Evolutionary conservation across 2,888 invertebrate species (phyloP), one percentile per base, ranked within the genome.

Genomic region (Caenorhabditis sulstoni): DNA sequence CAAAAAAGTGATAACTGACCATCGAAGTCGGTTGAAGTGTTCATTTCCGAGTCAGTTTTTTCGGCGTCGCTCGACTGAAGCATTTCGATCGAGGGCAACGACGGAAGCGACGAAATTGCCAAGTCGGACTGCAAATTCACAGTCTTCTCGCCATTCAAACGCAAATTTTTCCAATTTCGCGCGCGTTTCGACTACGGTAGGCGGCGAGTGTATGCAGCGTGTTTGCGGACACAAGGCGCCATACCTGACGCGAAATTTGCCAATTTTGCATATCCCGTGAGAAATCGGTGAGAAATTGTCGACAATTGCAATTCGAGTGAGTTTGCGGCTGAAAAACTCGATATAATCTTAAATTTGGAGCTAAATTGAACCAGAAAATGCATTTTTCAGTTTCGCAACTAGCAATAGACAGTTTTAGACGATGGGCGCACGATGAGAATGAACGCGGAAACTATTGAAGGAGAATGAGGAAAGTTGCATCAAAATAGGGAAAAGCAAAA

Each of bases 241-340:
- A n/a, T 57, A 73, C 73, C 73, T 73, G 57, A 58, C 73, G 73
- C 62, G 23, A 71, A 4, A 7, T 29, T 5, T 50, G 18, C 64
- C 64, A 73, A 39, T 49, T 52, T 73, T 50, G 64, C 73, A 73
- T 73, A 23, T 64, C 64, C 18, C 18, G 50, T 11, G 16, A 1
- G 50, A 73, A 45, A 9, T 64, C 44, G 29, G 16, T 14, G 16
- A 73, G 73, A 52, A 64, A 64, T 1, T 52, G 37, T 55, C 47
- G 50, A 44, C 73, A 73, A 57, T 64, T 23, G 57, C 71, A 71
- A 14, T 44, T 53, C n/a, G 20, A n/a, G 47, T 45, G 37, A 29
- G 62, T 52, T 59, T 58, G 11, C 9, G 20, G 35, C 16, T 23
- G 12, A 53, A 70, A 58, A 58, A 7, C 29, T 29, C 7, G 29